Evolutionary conservation across 2,888 invertebrate genomes (phyloP), one percentile per base, ranked within the genome.

Genomic region (Zygothrica quintamaculata): DNA sequence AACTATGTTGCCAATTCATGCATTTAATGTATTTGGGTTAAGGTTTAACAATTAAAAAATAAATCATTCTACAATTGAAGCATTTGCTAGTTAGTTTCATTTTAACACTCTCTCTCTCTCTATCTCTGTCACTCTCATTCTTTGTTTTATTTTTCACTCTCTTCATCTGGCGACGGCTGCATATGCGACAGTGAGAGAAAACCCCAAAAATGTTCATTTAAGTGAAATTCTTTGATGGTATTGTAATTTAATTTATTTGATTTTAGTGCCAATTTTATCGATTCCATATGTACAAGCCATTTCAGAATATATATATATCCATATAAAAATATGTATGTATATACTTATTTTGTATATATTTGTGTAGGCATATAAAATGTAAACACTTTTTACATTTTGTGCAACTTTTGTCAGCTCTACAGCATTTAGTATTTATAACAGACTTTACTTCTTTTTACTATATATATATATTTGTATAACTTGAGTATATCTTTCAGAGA

Each of bases 151-250:
- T n/a, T n/a, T n/a, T n/a, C n/a, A n/a, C n/a, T n/a, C n/a, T n/a
- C n/a, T n/a, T n/a, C n/a, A n/a, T n/a, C n/a, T n/a, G n/a, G n/a
- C n/a, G n/a, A n/a, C n/a, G n/a, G 16, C 26, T 9, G 39, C 39
- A 39, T 9, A 0, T 7, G 12, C 46, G 29, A 29, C 29, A 29
- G 29, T 29, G n/a, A 5, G 29, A 29, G 29, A 39, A n/a, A 50
- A 18, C 53, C 43, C 51, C 18, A 73, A 65, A 55, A 39, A 46
- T 57, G 26, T 46, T 39, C 29, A 37, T 55, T 57, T 60, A n/a
- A 3, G 39, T 48, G 36, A 13, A 37, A 51, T 56, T 56, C 43
- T 46, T 36, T 44, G 15, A 37, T 57, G 5, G 36, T 29, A 29
- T 29, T 29, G 29, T 18, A 13, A 62, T 57, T 53, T 43, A 46